phyloP scores from a whole-genome alignment of 2,113 vertebrate genomes.

The Alexandromys fortis region DNA sequence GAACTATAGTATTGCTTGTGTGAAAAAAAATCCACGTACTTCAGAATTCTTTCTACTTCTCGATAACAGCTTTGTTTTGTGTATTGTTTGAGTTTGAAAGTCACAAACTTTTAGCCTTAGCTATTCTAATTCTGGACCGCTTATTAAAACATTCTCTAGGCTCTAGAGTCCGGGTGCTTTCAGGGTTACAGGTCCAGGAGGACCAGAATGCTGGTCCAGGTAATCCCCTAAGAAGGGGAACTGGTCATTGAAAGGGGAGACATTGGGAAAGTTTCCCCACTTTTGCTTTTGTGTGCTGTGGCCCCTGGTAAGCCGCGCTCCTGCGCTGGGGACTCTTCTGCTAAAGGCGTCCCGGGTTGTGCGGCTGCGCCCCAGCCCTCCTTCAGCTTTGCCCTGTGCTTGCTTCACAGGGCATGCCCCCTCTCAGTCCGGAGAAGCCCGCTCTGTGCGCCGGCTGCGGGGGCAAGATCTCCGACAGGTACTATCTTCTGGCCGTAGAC shows the following conservation, averaged over 20 bases:
- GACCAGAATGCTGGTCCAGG: fast-evolving
- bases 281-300: neutral
- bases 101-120: neutral
- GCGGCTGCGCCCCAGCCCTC: neutral
- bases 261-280: too few relatives aligned
- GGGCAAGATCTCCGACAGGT: constrained; percentile 98
- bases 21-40: neutral
- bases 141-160: neutral
- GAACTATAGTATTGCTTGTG: neutral
- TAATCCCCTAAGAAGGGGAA: neutral
- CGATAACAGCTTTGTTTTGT: neutral
- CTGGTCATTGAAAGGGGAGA: too few relatives aligned
- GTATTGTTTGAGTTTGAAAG: neutral
- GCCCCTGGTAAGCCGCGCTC: fast-evolving
- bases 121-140: neutral
- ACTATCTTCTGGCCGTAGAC: constrained; percentile 99
- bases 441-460: constrained; percentile 98
- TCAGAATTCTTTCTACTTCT: neutral
- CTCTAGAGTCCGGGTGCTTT: neutral
- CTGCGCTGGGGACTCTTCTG: fast-evolving
- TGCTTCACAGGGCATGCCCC: constrained; percentile 93
- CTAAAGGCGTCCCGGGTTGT: neutral
- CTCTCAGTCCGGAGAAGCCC: constrained; percentile 97
- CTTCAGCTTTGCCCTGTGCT: constrained; percentile 60
- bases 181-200: neutral